Conservation (phyloP, 2,888 invertebrate species). For the Pyrgus malvae region DNA sequence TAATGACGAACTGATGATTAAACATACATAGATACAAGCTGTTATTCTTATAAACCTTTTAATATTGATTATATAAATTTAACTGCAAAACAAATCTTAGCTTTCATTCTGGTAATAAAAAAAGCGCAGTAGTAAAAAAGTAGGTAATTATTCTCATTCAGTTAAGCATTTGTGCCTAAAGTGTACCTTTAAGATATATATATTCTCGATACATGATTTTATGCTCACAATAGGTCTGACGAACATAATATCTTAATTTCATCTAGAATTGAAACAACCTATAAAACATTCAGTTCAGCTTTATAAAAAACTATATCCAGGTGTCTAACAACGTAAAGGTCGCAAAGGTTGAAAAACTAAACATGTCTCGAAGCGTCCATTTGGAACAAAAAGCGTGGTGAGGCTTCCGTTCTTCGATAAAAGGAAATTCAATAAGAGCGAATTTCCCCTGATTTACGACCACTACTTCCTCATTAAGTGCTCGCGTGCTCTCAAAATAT, state of each 20-base stretch:
- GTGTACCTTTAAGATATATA: too few species aligned
- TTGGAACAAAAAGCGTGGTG: slow-evolving; percentile 69
- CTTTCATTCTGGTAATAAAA: too few species aligned
- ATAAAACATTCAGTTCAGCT: slow-evolving; percentile 6
- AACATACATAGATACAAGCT: too few species aligned
- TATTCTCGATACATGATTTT: too few species aligned
- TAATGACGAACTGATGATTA: too few species aligned
- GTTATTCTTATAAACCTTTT: too few species aligned
- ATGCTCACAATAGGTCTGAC: background rate
- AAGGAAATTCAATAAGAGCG: slow-evolving; percentile 80
- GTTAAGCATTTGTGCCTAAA: too few species aligned
- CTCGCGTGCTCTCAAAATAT: slow-evolving; percentile 66
- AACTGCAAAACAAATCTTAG: too few species aligned
- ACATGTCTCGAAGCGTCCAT: slow-evolving; percentile 60
- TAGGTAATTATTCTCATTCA: too few species aligned
- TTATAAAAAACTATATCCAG: slow-evolving; percentile 21
- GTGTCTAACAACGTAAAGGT: slow-evolving; percentile 7
- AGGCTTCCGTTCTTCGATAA: slow-evolving; percentile 65
- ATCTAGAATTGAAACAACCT: background rate
- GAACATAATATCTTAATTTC: background rate
- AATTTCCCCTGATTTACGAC: slow-evolving; percentile 79
- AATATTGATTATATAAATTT: too few species aligned
- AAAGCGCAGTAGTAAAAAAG: too few species aligned
- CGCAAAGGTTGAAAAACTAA: slow-evolving; percentile 44
- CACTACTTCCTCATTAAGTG: slow-evolving; percentile 80